Conservation (phyloP, 2,113 vertebrate genomes). For the Cryptoleucopteryx plumbea region DNA sequence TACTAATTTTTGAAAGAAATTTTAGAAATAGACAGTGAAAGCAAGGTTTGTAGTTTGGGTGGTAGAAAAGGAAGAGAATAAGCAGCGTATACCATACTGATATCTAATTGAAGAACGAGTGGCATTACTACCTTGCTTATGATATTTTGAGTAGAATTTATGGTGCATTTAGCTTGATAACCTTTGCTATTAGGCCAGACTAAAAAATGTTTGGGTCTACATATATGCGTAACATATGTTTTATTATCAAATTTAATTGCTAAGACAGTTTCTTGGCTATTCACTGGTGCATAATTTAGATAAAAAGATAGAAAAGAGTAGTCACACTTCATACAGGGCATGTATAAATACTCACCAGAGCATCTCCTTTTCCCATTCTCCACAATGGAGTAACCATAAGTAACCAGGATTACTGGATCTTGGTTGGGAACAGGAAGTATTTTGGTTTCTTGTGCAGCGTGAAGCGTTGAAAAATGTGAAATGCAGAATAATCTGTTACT, state of each 20-base stretch:
- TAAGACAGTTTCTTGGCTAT: neutral
- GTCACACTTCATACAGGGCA: neutral
- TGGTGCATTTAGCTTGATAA: neutral
- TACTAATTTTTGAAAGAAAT: neutral
- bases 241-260: neutral
- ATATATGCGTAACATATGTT: neutral
- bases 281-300: neutral
- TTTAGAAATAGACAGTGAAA: neutral
- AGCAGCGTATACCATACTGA: neutral
- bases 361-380: neutral
- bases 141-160: neutral
- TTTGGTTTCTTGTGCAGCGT: neutral
- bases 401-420: neutral
- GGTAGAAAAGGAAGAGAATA: neutral
- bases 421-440: neutral
- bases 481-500: neutral
- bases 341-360: neutral
- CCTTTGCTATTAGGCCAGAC: neutral
- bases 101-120: neutral
- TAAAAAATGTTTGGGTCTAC: neutral
- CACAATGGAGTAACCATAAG: neutral
- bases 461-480: neutral
- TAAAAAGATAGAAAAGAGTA: neutral
- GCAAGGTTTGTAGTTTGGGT: neutral
- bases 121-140: neutral